Evolutionary conservation across 2,797 vertebrate genomes (phyloP).

Genomic region (Picus viridis): DNA sequence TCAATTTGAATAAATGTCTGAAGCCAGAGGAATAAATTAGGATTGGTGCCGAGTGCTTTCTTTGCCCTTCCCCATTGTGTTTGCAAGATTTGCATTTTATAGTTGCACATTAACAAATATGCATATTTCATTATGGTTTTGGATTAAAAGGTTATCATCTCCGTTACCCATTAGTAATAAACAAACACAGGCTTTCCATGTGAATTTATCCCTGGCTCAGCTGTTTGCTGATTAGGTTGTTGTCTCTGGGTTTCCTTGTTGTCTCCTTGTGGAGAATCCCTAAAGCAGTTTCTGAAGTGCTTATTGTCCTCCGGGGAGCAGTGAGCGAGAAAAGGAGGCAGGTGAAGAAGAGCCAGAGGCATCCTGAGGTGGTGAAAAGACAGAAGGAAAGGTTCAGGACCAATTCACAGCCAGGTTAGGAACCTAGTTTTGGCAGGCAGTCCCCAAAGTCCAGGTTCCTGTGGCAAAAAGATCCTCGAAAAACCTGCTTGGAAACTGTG

Average conservation of each 20-base stretch:
- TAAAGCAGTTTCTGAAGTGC: conserved; percentile 44
- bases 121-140: conserved; percentile 79
- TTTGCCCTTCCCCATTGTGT: conserved; percentile 75
- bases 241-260: conserved; percentile 67
- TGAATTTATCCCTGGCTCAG: conserved; percentile 71
- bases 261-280: conserved; percentile 67
- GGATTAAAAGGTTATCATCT: conserved; percentile 79
- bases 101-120: conserved; percentile 77
- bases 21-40: conserved; percentile 75
- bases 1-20: conserved; percentile 78
- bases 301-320: conserved; percentile 42
- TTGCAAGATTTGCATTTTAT: conserved; percentile 76
- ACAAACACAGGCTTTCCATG: conserved; percentile 73
- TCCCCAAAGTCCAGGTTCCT: background rate
- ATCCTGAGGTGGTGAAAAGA: background rate
- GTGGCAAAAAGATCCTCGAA: background rate
- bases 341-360: background rate
- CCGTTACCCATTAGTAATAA: conserved; percentile 75
- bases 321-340: background rate
- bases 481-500: background rate
- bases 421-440: background rate
- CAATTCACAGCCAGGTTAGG: background rate
- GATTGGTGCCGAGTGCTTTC: conserved; percentile 62
- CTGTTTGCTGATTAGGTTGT: conserved; percentile 71
- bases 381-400: background rate